Evolutionary conservation across 2,888 invertebrate species (phyloP).

Genomic region (Ophion obscuratus): DNA sequence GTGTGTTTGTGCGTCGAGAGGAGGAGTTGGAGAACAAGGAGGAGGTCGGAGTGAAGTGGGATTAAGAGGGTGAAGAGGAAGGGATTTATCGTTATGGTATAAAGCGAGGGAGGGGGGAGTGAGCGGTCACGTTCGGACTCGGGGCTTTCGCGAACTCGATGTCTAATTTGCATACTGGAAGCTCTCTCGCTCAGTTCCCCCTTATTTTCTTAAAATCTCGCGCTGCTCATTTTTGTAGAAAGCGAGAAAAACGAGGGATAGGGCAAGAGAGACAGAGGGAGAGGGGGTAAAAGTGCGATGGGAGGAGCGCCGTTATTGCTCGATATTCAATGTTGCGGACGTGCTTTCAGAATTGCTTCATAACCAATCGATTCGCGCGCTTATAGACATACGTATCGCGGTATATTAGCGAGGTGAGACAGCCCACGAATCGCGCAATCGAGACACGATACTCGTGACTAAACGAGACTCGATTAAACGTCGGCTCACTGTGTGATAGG

Average conservation of each 20-base stretch:
- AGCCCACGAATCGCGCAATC: too few species aligned
- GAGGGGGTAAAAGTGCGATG: conserved; percentile 46
- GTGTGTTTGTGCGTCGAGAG: conserved; percentile 17
- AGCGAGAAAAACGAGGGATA: conserved; percentile 11
- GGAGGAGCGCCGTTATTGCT: conserved; percentile 70
- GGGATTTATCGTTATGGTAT: conserved; percentile 62
- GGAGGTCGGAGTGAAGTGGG: conserved; percentile 62
- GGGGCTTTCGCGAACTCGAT: conserved; percentile 71
- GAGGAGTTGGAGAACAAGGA: conserved; percentile 50
- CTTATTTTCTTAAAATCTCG: conserved; percentile 27
- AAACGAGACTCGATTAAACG: neutral
- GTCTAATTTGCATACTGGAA: conserved; percentile 77
- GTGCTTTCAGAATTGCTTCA: conserved; percentile 45
- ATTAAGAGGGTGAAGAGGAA: conserved; percentile 53
- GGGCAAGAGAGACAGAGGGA: conserved; percentile 24
- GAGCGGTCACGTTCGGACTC: conserved; percentile 70
- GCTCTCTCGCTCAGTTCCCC: conserved; percentile 37
- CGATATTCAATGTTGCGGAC: neutral
- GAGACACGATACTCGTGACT: neutral
- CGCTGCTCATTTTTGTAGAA: conserved; percentile 21
- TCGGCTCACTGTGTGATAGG: neutral
- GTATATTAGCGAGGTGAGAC: neutral
- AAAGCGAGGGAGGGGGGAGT: conserved; percentile 33
- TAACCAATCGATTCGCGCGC: conserved; percentile 74
- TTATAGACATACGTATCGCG: conserved; percentile 41